Evolutionary conservation across 1,140 invertebrate genomes (phyloP).

Genomic region (Meloidogyne exigua): DNA sequence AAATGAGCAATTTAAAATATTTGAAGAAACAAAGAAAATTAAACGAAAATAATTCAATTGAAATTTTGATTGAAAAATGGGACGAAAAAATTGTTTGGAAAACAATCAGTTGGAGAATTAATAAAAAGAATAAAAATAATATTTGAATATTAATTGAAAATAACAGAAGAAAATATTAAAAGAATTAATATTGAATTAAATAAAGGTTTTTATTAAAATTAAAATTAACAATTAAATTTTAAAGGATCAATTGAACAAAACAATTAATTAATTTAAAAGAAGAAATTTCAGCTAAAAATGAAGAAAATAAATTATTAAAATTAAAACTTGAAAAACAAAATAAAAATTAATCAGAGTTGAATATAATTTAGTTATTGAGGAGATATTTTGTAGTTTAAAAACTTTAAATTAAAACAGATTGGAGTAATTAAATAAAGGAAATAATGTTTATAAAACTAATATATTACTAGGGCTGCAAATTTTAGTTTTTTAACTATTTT

Average conservation of each 20-base stretch:
- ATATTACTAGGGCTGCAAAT: no score
- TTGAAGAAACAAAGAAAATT: neutral
- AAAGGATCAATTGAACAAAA: neutral
- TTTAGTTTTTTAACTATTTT: no score
- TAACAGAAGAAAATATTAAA: neutral
- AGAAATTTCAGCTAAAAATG: neutral
- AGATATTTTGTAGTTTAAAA: no score
- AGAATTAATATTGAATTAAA: slow-evolving; percentile 12
- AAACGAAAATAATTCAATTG: neutral
- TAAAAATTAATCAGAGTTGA: no score
- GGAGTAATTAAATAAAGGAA: no score
- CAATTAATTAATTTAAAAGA: slow-evolving; percentile 20
- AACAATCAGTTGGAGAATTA: neutral
- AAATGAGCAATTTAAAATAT: neutral
- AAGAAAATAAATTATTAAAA: neutral
- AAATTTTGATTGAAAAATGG: slow-evolving; percentile 12
- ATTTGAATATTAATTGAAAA: neutral
- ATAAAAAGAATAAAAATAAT: neutral
- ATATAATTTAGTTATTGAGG: no score
- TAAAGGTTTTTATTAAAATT: neutral
- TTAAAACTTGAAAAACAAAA: neutral
- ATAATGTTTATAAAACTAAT: no score
- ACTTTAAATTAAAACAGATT: no score
- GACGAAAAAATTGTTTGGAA: slow-evolving; percentile 2
- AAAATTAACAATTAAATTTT: no score